Base-by-base conservation (phyloP, 2,888 invertebrate genomes). In the Drosophila colorata region DNA sequence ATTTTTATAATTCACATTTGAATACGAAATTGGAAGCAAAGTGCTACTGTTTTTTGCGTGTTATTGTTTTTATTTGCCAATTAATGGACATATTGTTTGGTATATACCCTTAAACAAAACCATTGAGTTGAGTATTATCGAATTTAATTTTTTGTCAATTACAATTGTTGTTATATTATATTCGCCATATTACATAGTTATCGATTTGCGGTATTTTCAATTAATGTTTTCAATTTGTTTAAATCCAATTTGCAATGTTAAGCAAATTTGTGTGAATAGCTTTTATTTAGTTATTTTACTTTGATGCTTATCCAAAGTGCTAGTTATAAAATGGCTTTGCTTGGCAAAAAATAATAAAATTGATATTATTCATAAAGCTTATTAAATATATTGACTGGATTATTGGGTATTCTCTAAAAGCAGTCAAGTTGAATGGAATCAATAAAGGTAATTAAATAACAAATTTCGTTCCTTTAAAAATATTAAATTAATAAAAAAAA, bases 11-110 rank as follows among this genome's bases (percentile, higher is more conserved):
- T 72, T 33, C 59, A 59, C 61, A 65, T 69, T 75, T 73, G 52
- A 73, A 75, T 61, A 56, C 41, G 23, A 48, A 52, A 28, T 31
- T n/a, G 8, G 9, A 33, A 33, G 33, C 33, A 11, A 33, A 33
- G 33, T 33, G 52, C 25, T 13, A 2, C 1, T 44, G 9, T 4
- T 9, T n/a, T 28, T 14, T 16, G 16, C 43, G n/a, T 63, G 37
- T 8, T 41, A 44, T 53, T 69, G 63, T 63, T 84, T 84, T 70
- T 67, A 55, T 78, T 82, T 85, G 59, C 47, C 86, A 82, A 82
- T 82, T 82, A 87, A 87, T 79, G 70, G 73, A 51, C 70, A 71
- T 85, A 85, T 70, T 87, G 80, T 79, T 73, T 72, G 58, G 55
- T 23, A 46, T 70, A 51, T 59, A 65, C 70, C 76, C 61, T 73